Percentiles rank a stretch among this genome's conserved stretches.
Evolutionary conservation across 2,797 vertebrate species (phyloP).

Genomic region (Eupleurogrammus muticus): DNA sequence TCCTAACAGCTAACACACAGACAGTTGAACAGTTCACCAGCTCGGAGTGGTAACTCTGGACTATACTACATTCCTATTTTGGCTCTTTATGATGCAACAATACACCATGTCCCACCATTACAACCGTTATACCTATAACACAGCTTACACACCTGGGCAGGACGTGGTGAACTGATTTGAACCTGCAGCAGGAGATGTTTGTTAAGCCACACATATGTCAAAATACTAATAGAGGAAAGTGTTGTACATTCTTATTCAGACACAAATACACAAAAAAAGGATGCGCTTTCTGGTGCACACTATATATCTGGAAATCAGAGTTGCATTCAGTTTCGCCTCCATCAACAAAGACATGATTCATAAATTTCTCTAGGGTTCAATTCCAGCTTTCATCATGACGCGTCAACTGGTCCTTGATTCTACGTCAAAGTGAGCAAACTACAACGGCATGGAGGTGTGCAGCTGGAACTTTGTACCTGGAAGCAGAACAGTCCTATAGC

Average conservation of each 20-base stretch:
- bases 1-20: constrained; percentile 11
- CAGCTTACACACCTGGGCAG: constrained; percentile 55
- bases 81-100: constrained; percentile 1
- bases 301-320: too few species aligned
- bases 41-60: neutral
- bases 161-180: constrained; percentile 20
- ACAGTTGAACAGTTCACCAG: neutral
- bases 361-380: neutral
- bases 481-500: constrained; percentile 97
- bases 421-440: neutral
- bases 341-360: too few species aligned
- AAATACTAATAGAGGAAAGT: neutral
- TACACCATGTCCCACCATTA: neutral
- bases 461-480: constrained; percentile 83
- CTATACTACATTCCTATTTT: neutral
- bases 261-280: neutral
- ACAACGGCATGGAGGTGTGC: neutral
- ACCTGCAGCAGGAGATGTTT: constrained; percentile 52
- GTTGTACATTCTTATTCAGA: neutral
- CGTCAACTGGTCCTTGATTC: neutral
- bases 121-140: constrained; percentile 12
- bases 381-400: neutral
- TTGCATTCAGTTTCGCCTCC: too few species aligned
- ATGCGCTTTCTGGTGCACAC: too few species aligned
- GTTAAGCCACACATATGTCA: neutral